Conservation (phyloP, 2,888 invertebrate genomes). For the Drosophila mettleri region DNA sequence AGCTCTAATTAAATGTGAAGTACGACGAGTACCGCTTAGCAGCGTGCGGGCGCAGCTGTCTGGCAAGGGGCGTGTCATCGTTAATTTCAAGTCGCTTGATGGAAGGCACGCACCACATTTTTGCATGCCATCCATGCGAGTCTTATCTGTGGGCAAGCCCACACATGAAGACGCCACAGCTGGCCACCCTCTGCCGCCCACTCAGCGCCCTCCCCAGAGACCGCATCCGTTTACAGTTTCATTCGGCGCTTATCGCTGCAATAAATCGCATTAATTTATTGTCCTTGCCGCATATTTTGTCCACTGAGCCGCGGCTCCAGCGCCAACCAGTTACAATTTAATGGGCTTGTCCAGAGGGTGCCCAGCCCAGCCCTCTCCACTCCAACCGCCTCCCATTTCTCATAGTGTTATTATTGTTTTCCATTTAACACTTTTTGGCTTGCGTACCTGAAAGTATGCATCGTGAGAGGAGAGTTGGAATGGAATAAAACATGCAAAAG, state of each 20-base stretch:
- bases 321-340: slow-evolving; percentile 61
- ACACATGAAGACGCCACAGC: slow-evolving; percentile 51
- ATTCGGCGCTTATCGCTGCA: slow-evolving; percentile 80
- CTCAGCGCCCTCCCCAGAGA: slow-evolving; percentile 1
- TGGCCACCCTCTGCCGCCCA: neutral
- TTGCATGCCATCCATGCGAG: slow-evolving; percentile 57
- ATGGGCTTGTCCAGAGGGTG: slow-evolving; percentile 66
- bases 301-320: slow-evolving; percentile 60
- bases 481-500: slow-evolving; percentile 7
- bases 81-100: slow-evolving; percentile 52
- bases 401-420: slow-evolving; percentile 69
- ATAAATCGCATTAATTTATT: slow-evolving; percentile 84
- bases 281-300: slow-evolving; percentile 79
- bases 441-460: slow-evolving; percentile 31
- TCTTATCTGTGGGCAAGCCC: slow-evolving; percentile 66
- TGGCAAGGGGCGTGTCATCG: slow-evolving; percentile 47
- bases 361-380: slow-evolving; percentile 9
- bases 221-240: slow-evolving; percentile 34
- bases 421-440: slow-evolving; percentile 68
- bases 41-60: neutral
- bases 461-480: neutral
- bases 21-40: slow-evolving; percentile 59
- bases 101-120: slow-evolving; percentile 52
- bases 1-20: slow-evolving; percentile 73
- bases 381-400: neutral